Percentiles rank a stretch among this genome's conserved stretches.
Evolutionary conservation across 2,888 invertebrate genomes (phyloP).

Genomic region (Eledona agricola): DNA sequence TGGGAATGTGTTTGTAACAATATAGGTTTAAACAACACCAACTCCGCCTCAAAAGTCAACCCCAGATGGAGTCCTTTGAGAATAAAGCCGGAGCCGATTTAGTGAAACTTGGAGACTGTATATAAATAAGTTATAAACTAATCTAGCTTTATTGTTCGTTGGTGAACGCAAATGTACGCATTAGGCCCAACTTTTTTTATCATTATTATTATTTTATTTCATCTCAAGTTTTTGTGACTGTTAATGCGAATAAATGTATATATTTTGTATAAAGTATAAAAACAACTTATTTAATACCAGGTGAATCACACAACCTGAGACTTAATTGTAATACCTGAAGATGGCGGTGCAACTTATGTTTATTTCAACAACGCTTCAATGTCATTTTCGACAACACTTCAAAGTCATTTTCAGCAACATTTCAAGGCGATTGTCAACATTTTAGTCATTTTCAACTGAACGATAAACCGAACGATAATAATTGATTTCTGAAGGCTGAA

Average conservation of each 20-base stretch:
- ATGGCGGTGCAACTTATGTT: no score
- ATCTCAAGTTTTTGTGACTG: constrained; percentile 15
- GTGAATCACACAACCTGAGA: background rate
- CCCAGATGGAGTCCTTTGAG: constrained; percentile 27
- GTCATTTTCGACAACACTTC: no score
- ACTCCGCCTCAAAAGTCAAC: constrained; percentile 27
- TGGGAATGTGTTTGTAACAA: constrained; percentile 50
- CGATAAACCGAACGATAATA: no score
- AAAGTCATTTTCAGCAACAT: no score
- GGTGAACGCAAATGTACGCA: background rate
- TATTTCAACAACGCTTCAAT: no score
- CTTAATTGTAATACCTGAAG: no score
- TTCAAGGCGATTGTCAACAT: no score
- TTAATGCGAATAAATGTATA: constrained; percentile 37
- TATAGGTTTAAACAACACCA: constrained; percentile 52
- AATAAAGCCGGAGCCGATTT: constrained; percentile 21
- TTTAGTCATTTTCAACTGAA: no score
- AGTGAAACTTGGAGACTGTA: constrained; percentile 28
- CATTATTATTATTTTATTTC: constrained; percentile 6
- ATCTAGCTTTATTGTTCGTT: background rate
- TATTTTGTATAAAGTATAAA: constrained; percentile 45
- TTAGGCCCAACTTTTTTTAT: constrained; percentile 33
- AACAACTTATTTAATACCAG: constrained; percentile 38
- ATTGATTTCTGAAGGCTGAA: no score
- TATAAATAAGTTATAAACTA: constrained; percentile 24